These are phyloP conservation scores for Bubalus kerabau DNA, from an alignment of 2,113 vertebrate species.

Conservation along the genomic window DNA sequence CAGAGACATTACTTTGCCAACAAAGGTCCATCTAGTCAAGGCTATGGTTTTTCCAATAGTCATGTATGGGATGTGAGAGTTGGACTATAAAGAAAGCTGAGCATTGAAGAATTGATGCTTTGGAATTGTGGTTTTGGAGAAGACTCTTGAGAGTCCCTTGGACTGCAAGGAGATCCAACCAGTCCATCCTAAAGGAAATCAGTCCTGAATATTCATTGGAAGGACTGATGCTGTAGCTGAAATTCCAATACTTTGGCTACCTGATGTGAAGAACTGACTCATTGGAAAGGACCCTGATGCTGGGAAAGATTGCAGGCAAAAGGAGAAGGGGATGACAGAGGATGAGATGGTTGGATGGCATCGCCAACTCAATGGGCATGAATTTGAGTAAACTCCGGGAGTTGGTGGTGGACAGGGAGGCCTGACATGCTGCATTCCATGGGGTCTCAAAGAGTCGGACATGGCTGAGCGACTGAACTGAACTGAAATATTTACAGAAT, in stretches of 20 bases:
- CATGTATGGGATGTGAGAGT: not conserved
- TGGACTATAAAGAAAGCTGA: not conserved
- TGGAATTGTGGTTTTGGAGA: not conserved
- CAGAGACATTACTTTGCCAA: not conserved
- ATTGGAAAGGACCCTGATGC: not conserved
- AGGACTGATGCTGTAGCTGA: not conserved
- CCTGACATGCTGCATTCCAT: not conserved
- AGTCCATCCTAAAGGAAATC: not conserved
- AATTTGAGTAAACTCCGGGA: not conserved
- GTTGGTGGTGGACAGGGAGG: not conserved
- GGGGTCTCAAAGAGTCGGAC: not conserved
- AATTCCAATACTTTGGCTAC: not conserved
- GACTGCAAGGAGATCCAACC: not conserved
- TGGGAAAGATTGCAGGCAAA: not conserved
- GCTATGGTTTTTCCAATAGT: not conserved
- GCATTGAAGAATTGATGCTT: not conserved
- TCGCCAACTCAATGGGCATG: not conserved
- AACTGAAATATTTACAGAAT: not conserved
- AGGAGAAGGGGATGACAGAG: not conserved
- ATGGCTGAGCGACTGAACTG: accelerated
- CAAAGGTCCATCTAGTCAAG: not conserved
- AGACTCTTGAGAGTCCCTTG: not conserved
- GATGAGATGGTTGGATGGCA: not conserved
- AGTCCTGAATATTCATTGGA: not conserved
- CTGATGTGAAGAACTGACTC: not conserved